Percentiles rank a stretch among this genome's conserved stretches.
Evolutionary conservation across 2,113 vertebrate genomes (phyloP).

Genomic region (Leucosticte australis): DNA sequence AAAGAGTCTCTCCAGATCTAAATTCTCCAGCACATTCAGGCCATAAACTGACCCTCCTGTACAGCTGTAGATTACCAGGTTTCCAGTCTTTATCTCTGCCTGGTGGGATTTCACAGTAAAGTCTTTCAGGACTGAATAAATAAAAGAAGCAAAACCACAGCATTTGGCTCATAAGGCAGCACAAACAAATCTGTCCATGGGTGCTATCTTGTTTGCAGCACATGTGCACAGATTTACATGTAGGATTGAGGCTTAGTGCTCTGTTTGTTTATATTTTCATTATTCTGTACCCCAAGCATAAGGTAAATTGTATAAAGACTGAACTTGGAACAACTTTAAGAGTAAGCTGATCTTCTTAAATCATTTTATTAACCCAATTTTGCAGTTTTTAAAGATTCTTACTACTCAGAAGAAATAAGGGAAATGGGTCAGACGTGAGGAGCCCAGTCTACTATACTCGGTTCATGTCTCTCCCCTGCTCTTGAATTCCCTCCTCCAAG

Average conservation of each 20-base stretch:
- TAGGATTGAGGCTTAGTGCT: constrained; percentile 40
- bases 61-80: constrained; percentile 22
- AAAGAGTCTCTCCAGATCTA: not conserved
- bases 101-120: constrained; percentile 47
- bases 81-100: constrained; percentile 50
- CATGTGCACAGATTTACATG: constrained; percentile 65
- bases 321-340: not conserved
- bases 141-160: constrained; percentile 25
- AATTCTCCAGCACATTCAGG: not conserved
- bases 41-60: constrained; percentile 52
- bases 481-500: not conserved
- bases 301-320: not conserved
- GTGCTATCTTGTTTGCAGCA: constrained; percentile 65
- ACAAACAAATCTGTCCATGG: constrained; percentile 56
- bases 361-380: not conserved
- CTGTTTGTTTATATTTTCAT: constrained; percentile 26
- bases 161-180: constrained; percentile 36
- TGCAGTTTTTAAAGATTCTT: not conserved
- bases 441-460: not conserved
- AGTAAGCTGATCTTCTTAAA: not conserved
- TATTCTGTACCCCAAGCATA: not conserved
- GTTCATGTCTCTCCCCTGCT: not conserved
- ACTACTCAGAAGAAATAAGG: not conserved
- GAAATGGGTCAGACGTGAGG: not conserved
- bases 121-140: constrained; percentile 53